Evolutionary conservation across 2,113 vertebrate species (phyloP), one percentile per base, ranked within the genome.

Genomic region (Junco hyemalis): DNA sequence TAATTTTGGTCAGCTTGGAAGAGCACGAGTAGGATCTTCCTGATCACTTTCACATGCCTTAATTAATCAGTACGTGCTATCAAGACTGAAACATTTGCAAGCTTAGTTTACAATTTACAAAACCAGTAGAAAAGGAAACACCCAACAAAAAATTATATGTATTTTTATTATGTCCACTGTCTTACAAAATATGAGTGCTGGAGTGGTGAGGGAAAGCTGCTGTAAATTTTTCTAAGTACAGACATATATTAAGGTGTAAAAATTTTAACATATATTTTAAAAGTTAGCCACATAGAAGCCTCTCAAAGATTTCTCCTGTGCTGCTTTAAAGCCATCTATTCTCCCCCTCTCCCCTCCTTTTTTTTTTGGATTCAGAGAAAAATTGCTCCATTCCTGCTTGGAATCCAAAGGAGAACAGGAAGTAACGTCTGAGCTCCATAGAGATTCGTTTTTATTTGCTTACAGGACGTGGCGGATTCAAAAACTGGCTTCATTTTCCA

Each of bases 401-500:
- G 97, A 98, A 97, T 98, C 97, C 90, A 94, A 93, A 97, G 93
- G 96, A 98, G 96, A 98, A 98, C 97, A 98, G 98, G 98, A 98
- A 98, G 97, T 97, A 97, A 98, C 86, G 93, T 97, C 97, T 94
- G 94, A 96, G 96, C 97, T 97, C 97, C 97, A 96, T 80, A 96
- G 95, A 98, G 97, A 97, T 98, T 97, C 96, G 96, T 97, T 98
- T 98, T 97, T 96, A 98, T 98, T 98, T 97, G 97, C 98, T 98
- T 97, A 96, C 97, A 97, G 97, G 97, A 98, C 96, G 95, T 94
- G 95, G 97, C 95, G 64, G 97, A 98, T 95, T 98, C 97, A 97
- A 97, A 97, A 98, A 96, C 97, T 98, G 97, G 97, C 97, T 98
- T 97, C 96, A 96, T 97, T 98, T 96, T 97, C 97, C 98, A 98